phyloP scores from a whole-genome alignment of 2,888 invertebrate genomes.

The Pristionchus mayeri region DNA sequence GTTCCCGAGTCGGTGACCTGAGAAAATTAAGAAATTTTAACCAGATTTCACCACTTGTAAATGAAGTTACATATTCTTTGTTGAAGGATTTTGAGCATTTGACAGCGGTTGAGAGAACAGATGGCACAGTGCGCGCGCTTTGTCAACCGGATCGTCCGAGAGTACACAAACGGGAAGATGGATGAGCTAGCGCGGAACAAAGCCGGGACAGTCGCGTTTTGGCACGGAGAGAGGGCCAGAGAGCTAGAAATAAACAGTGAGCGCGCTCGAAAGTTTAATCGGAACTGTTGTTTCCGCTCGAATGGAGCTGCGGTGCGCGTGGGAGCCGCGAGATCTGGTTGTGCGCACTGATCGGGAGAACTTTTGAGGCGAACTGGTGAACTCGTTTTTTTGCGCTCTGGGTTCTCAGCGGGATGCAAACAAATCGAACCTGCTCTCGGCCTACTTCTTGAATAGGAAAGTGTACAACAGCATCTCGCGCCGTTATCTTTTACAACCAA shows the following conservation, averaged over 20 bases:
- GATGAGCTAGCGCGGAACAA: slow-evolving; percentile 34
- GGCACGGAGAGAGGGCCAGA: neutral
- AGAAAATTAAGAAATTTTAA: neutral
- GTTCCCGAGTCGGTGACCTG: slow-evolving; percentile 41
- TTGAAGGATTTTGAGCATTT: too few relatives aligned
- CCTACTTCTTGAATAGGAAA: neutral
- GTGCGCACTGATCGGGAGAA: slow-evolving; percentile 22
- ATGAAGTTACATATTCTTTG: neutral
- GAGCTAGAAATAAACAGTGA: neutral
- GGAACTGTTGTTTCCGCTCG: slow-evolving; percentile 38
- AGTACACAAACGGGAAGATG: slow-evolving; percentile 3
- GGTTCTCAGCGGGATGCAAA: neutral
- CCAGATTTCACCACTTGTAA: too few relatives aligned
- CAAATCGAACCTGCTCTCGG: neutral
- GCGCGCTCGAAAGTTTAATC: slow-evolving; percentile 17
- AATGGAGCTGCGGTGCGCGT: neutral
- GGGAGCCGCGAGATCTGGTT: slow-evolving; percentile 2
- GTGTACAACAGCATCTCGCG: neutral
- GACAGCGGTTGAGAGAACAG: neutral
- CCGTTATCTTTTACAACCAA: slow-evolving; percentile 23
- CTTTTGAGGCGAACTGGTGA: neutral
- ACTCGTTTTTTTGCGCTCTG: slow-evolving; percentile 29
- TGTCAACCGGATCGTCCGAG: neutral
- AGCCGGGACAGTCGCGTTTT: neutral
- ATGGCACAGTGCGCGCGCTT: neutral